These are phyloP conservation scores for Drosophila sordidapex DNA, from an alignment of 2,888 invertebrate genomes.

Conservation along the genomic window DNA sequence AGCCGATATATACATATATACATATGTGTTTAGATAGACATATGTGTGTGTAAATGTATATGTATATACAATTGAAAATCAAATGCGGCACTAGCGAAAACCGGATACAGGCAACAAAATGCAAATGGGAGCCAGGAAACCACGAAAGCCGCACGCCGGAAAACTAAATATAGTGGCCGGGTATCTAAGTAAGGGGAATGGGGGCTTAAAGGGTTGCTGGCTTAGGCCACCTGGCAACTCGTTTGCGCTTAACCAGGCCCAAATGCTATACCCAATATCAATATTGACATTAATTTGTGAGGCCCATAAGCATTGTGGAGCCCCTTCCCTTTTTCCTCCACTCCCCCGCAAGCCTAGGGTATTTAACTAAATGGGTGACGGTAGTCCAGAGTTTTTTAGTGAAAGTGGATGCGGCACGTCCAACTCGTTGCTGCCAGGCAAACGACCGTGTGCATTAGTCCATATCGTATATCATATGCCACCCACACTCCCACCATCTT, in stretches of 20 bases:
- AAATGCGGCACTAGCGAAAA: conserved; percentile 9
- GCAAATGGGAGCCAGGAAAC: conserved; percentile 55
- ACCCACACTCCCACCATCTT: conserved; percentile 10
- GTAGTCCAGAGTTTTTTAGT: conserved; percentile 28
- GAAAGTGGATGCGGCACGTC: conserved; percentile 51
- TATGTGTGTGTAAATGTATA: neutral
- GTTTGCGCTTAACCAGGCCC: conserved; percentile 66
- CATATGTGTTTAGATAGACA: neutral
- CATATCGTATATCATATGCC: conserved; percentile 73
- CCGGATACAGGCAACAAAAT: conserved; percentile 28
- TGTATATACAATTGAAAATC: conserved; percentile 16
- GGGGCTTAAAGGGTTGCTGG: neutral
- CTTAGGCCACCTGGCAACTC: conserved; percentile 55
- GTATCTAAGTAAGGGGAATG: neutral
- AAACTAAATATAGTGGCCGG: conserved; percentile 57
- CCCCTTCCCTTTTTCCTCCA: neutral
- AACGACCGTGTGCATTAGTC: conserved; percentile 51
- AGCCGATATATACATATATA: neutral
- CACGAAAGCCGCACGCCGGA: conserved; percentile 64
- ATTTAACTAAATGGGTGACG: neutral
- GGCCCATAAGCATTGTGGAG: conserved; percentile 31
- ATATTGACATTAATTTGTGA: conserved; percentile 78
- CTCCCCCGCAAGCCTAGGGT: neutral
- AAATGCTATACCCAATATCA: conserved; percentile 72
- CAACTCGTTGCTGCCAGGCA: conserved; percentile 19